Percentiles rank a stretch among this genome's conserved stretches.
These are phyloP conservation scores for Solen grandis DNA, from an alignment of 1,140 invertebrate genomes.

Conservation along the genomic window DNA sequence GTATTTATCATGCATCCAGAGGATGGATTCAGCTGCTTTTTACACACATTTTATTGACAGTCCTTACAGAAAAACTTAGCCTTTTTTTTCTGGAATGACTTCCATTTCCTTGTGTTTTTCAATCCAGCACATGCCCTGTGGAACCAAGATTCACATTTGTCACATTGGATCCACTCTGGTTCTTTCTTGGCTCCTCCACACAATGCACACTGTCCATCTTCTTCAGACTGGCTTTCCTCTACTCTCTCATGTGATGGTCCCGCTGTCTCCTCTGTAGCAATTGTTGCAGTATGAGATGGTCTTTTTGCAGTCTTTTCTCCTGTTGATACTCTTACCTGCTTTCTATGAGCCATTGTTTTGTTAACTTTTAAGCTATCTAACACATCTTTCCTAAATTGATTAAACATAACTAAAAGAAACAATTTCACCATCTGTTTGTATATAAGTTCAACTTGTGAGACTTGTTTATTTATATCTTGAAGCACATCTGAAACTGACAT, in stretches of 20 bases:
- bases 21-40: too few relatives aligned
- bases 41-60: slow-evolving; percentile 26
- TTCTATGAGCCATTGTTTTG: slow-evolving; percentile 32
- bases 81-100: slow-evolving; percentile 19
- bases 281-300: background rate
- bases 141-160: slow-evolving; percentile 8
- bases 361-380: slow-evolving; percentile 9
- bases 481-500: too few relatives aligned
- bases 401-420: slow-evolving; percentile 25
- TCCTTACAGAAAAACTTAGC: slow-evolving; percentile 6
- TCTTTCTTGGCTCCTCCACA: background rate
- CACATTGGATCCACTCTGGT: slow-evolving; percentile 20
- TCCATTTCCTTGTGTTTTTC: slow-evolving; percentile 15
- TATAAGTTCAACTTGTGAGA: background rate
- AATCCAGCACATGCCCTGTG: slow-evolving; percentile 27
- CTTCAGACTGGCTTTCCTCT: background rate
- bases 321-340: slow-evolving; percentile 21
- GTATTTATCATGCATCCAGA: too few relatives aligned
- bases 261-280: background rate
- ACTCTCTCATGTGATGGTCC: background rate
- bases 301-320: background rate
- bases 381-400: slow-evolving; percentile 28
- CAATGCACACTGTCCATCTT: slow-evolving; percentile 3
- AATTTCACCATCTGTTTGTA: slow-evolving; percentile 10
- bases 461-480: background rate